Evolutionary conservation across 2,888 invertebrate genomes (phyloP).

Genomic region (Acrocera orbiculus): DNA sequence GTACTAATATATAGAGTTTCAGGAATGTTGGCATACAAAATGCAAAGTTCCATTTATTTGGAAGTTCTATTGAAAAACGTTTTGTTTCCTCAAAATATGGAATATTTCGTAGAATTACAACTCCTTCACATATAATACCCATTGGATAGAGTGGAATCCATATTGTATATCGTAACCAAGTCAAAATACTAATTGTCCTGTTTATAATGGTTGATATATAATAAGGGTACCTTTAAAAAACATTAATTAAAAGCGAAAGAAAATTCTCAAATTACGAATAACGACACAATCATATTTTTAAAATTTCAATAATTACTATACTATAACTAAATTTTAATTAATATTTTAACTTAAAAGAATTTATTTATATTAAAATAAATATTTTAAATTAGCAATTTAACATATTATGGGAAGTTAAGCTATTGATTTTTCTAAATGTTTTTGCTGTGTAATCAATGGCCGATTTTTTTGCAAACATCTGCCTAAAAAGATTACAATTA

Average conservation of each 20-base stretch:
- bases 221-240: slow-evolving; percentile 64
- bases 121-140: slow-evolving; percentile 74
- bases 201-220: slow-evolving; percentile 70
- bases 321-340: too few species aligned
- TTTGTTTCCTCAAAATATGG: slow-evolving; percentile 77
- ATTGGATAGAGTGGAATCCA: slow-evolving; percentile 91
- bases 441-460: too few species aligned
- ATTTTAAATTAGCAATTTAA: too few species aligned
- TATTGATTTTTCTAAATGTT: too few species aligned
- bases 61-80: slow-evolving; percentile 55
- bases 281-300: too few species aligned
- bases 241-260: slow-evolving; percentile 3
- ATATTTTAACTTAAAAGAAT: too few species aligned
- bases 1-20: slow-evolving; percentile 54
- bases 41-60: slow-evolving; percentile 70
- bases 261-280: slow-evolving; percentile 1
- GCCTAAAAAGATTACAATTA: too few species aligned
- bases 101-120: slow-evolving; percentile 63
- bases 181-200: slow-evolving; percentile 52
- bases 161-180: slow-evolving; percentile 82
- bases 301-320: too few species aligned
- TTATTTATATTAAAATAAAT: not conserved
- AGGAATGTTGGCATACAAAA: slow-evolving; percentile 72
- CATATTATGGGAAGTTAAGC: too few species aligned
- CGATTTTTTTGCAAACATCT: too few species aligned